phyloP scores from a whole-genome alignment of 1,140 invertebrate genomes.

The Zelostemma sp. region DNA sequence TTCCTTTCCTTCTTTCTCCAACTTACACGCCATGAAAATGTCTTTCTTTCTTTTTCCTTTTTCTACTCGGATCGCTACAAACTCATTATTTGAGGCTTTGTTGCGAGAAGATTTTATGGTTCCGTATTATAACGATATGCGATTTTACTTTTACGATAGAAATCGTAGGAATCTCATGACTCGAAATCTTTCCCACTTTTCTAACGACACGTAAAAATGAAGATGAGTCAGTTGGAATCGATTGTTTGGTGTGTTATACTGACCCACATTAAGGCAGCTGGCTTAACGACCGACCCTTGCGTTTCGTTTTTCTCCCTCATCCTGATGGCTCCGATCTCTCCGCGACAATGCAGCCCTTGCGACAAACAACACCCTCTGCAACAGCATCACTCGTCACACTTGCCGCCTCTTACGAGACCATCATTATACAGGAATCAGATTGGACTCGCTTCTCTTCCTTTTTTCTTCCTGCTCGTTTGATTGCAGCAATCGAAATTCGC shows the following conservation, averaged over 20 bases:
- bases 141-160: too few species aligned
- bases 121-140: too few species aligned
- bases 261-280: conserved; percentile 68
- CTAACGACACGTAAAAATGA: too few species aligned
- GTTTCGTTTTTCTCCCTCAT: conserved; percentile 40
- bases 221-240: conserved; percentile 48
- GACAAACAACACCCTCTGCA: conserved; percentile 19
- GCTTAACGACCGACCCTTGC: conserved; percentile 48
- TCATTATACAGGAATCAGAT: background rate
- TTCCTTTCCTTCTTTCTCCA: conserved; percentile 22
- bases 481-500: conserved; percentile 34
- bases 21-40: conserved; percentile 37
- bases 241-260: conserved; percentile 58
- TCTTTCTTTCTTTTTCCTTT: conserved; percentile 40
- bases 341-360: conserved; percentile 42
- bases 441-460: conserved; percentile 3
- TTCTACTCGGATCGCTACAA: conserved; percentile 16
- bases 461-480: conserved; percentile 31
- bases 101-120: too few species aligned
- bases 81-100: too few species aligned
- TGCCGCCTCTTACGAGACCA: conserved; percentile 25
- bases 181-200: too few species aligned
- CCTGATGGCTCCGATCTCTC: conserved; percentile 18
- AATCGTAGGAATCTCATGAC: too few species aligned
- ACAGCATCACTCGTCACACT: conserved; percentile 27